Conservation (phyloP, 2,888 invertebrate genomes). For the Oxystoma pomonae region DNA sequence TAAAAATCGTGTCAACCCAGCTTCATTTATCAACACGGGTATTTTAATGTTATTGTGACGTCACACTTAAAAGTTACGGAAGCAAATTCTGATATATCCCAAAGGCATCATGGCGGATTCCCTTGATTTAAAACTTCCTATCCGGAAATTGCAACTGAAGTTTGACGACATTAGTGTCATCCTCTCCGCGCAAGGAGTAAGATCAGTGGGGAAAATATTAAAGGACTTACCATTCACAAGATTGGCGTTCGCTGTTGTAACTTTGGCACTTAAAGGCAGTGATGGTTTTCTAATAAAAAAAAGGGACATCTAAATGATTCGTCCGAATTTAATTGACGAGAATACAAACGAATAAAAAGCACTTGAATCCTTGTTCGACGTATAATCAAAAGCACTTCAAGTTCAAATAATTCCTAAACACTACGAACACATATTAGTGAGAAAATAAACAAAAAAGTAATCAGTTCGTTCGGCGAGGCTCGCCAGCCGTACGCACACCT, state of each 20-base stretch:
- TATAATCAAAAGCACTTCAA: slow-evolving; percentile 32
- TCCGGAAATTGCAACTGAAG: too few species aligned
- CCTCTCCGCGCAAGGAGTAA: too few species aligned
- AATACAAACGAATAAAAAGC: slow-evolving; percentile 7
- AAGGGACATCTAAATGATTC: slow-evolving; percentile 13
- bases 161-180: too few species aligned
- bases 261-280: slow-evolving; percentile 15
- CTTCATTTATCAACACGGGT: slow-evolving; percentile 36
- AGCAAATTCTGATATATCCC: slow-evolving; percentile 43
- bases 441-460: slow-evolving; percentile 46
- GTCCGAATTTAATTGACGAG: neutral
- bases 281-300: slow-evolving; percentile 8
- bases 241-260: neutral
- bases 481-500: slow-evolving; percentile 40
- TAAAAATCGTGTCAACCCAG: slow-evolving; percentile 29
- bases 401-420: slow-evolving; percentile 29
- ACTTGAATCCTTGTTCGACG: slow-evolving; percentile 20
- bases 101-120: slow-evolving; percentile 48
- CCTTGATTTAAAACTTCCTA: slow-evolving; percentile 34
- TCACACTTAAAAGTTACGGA: slow-evolving; percentile 37
- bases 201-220: neutral
- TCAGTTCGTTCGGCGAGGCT: slow-evolving; percentile 35
- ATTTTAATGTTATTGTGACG: slow-evolving; percentile 39
- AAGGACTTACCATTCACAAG: neutral
- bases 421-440: slow-evolving; percentile 31